A percentile compares a stretch with the other conserved stretches of the same genome.
These are phyloP conservation scores for Chaenodraco wilsoni DNA, from an alignment of 2,797 vertebrate species.

Conservation along the genomic window DNA sequence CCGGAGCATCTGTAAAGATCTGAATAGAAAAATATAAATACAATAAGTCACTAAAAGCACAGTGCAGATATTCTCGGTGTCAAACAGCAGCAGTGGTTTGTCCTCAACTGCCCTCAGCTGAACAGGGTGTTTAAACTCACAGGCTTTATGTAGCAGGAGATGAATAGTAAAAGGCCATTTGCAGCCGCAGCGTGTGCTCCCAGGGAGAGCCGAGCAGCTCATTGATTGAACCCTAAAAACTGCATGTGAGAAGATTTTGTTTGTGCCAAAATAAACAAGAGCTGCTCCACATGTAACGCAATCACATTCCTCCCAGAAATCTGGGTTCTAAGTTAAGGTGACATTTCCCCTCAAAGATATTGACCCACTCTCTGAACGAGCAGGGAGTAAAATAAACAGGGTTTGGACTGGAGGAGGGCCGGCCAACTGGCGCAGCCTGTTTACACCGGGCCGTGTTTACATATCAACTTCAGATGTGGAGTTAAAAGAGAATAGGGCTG, in stretches of 20 bases:
- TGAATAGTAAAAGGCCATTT: slow-evolving; percentile 61
- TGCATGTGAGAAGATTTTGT: slow-evolving; percentile 53
- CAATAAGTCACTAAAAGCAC: slow-evolving; percentile 38
- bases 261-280: slow-evolving; percentile 57
- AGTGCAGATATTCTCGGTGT: slow-evolving; percentile 31
- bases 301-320: slow-evolving; percentile 46
- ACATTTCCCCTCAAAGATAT: slow-evolving; percentile 53
- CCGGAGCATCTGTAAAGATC: slow-evolving; percentile 94
- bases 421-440: slow-evolving; percentile 69
- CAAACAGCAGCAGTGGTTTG: slow-evolving; percentile 17
- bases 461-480: slow-evolving; percentile 79
- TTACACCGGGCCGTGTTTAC: slow-evolving; percentile 78
- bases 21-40: slow-evolving; percentile 73
- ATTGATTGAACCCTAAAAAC: slow-evolving; percentile 61
- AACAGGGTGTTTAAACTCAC: slow-evolving; percentile 47
- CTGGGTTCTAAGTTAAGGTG: slow-evolving; percentile 51
- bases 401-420: slow-evolving; percentile 46
- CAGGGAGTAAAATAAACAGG: slow-evolving; percentile 66
- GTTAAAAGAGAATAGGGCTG: slow-evolving; percentile 81
- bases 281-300: slow-evolving; percentile 39
- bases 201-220: slow-evolving; percentile 44
- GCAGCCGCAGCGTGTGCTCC: slow-evolving; percentile 54
- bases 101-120: slow-evolving; percentile 62
- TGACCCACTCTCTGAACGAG: slow-evolving; percentile 61
- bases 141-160: slow-evolving; percentile 48